Percentiles rank a stretch among this genome's conserved stretches.
These are phyloP conservation scores for Drosophila lacicola DNA, from an alignment of 2,888 invertebrate genomes.

Conservation along the genomic window DNA sequence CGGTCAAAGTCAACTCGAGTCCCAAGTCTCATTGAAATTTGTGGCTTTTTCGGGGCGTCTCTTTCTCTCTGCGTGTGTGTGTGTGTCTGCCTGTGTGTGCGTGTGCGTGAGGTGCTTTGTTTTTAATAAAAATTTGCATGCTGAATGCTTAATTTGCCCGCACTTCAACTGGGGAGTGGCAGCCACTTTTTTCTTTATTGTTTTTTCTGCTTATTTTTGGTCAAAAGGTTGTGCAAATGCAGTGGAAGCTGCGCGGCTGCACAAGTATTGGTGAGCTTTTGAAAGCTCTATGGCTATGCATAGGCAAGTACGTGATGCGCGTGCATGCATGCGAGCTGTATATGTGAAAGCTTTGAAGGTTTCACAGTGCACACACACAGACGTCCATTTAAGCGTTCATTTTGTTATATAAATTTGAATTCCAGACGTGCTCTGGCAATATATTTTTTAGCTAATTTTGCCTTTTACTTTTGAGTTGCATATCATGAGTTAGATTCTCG, in stretches of 20 bases:
- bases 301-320: not conserved
- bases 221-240: constrained; percentile 53
- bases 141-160: constrained; percentile 69
- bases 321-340: not conserved
- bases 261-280: constrained; percentile 33
- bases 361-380: too few relatives aligned
- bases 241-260: constrained; percentile 12
- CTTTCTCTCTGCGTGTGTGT: constrained; percentile 6
- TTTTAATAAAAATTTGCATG: constrained; percentile 76
- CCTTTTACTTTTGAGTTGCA: constrained; percentile 51
- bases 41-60: constrained; percentile 43
- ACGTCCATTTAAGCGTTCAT: too few relatives aligned
- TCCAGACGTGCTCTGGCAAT: constrained; percentile 6
- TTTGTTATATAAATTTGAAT: constrained; percentile 3
- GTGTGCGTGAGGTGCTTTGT: constrained; percentile 49
- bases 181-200: not conserved
- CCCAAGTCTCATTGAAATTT: constrained; percentile 54
- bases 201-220: constrained; percentile 22
- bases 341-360: constrained; percentile 13
- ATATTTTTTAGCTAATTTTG: constrained; percentile 11
- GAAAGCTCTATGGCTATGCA: constrained; percentile 3
- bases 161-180: too few relatives aligned
- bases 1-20: constrained; percentile 66
- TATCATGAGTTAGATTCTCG: constrained; percentile 51
- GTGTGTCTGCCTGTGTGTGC: not conserved